Evolutionary conservation across 2,113 vertebrate genomes (phyloP).

Genomic region (Amazona guildingii): DNA sequence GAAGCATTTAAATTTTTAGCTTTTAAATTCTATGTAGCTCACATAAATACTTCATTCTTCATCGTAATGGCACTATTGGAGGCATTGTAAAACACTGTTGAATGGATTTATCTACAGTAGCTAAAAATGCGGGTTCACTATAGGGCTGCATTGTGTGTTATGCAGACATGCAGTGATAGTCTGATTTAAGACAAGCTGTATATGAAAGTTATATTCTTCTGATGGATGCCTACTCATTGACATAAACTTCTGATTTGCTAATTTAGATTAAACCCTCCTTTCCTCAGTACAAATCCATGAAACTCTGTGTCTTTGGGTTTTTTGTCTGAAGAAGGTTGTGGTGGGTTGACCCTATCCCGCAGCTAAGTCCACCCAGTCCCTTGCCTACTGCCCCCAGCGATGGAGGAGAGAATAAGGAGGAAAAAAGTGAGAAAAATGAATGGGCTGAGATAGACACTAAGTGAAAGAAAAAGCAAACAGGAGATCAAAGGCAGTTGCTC

Average conservation of each 20-base stretch:
- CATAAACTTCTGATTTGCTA: not conserved
- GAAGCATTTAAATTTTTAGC: not conserved
- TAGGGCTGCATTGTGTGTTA: not conserved
- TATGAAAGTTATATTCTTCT: not conserved
- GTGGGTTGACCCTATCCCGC: not conserved
- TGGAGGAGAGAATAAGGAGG: not conserved
- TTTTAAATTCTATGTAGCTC: not conserved
- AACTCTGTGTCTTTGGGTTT: not conserved
- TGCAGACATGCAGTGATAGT: not conserved
- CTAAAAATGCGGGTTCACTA: not conserved
- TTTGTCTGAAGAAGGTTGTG: not conserved
- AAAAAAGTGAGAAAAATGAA: not conserved
- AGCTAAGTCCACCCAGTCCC: not conserved
- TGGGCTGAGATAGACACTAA: not conserved
- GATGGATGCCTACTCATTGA: not conserved
- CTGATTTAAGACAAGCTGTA: not conserved
- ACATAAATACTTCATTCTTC: not conserved
- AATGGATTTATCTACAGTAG: not conserved
- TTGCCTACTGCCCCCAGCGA: rapidly evolving
- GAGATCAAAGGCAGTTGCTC: not conserved
- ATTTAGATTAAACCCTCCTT: not conserved
- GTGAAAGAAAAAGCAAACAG: not conserved
- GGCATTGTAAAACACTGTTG: not conserved
- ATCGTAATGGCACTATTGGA: not conserved
- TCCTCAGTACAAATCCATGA: not conserved